phyloP scores from a whole-genome alignment of 2,113 vertebrate genomes.

The Gymnogyps californianus region DNA sequence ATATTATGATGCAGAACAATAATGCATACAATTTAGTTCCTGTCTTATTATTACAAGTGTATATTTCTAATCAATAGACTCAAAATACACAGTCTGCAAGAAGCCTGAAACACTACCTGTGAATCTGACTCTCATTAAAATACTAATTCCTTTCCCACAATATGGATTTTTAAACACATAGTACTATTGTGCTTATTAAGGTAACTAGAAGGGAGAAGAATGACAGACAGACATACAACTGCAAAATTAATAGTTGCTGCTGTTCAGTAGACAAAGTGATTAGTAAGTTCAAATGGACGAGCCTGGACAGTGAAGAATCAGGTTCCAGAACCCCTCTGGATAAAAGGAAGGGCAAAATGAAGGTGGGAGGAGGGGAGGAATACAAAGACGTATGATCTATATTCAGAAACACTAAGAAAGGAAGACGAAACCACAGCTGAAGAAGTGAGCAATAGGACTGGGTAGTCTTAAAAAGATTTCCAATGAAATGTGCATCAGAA shows the following conservation, averaged over 20 bases:
- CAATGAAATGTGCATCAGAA: neutral
- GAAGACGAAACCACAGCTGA: neutral
- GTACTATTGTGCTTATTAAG: neutral
- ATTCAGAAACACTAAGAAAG: neutral
- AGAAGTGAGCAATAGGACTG: neutral
- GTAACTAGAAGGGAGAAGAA: neutral
- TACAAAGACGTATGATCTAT: accelerated
- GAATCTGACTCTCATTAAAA: neutral
- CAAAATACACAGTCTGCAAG: neutral
- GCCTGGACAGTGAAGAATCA: neutral
- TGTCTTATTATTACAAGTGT: neutral
- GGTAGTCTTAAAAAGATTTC: neutral
- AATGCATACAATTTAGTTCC: neutral
- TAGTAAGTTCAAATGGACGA: neutral
- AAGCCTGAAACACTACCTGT: neutral
- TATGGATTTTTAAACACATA: neutral
- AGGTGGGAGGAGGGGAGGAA: neutral
- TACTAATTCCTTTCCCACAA: neutral
- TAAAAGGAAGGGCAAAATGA: neutral
- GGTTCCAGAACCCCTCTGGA: neutral
- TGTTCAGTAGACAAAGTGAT: neutral
- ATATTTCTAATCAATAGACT: neutral
- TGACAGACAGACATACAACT: neutral
- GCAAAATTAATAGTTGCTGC: neutral
- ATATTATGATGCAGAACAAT: neutral